These are phyloP conservation scores for Bungarus multicinctus DNA, from an alignment of 2,113 vertebrate species.

Conservation along the genomic window DNA sequence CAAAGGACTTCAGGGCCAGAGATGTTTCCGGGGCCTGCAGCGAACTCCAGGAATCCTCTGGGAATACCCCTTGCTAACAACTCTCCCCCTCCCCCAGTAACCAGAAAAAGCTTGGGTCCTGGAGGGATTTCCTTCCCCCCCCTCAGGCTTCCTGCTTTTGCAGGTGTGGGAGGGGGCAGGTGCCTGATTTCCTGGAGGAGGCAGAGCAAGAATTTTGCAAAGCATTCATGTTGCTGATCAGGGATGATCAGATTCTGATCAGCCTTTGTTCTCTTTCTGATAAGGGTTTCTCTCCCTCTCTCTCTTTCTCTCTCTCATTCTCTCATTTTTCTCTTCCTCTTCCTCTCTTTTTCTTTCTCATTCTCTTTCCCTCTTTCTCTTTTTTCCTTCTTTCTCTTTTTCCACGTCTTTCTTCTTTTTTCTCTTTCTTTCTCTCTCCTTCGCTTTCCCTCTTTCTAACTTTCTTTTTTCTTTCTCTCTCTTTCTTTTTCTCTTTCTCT, in stretches of 20 bases:
- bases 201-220: not conserved
- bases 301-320: no score
- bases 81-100: no score
- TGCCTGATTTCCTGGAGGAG: not conserved
- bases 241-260: not conserved
- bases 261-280: not conserved
- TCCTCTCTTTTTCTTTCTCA: no score
- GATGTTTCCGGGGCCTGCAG: not conserved
- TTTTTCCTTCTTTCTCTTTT: no score
- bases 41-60: not conserved
- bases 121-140: not conserved
- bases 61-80: not conserved
- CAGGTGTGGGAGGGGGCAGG: no score
- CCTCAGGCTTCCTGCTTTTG: not conserved
- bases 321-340: no score
- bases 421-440: accelerated
- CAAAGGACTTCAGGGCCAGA: no score
- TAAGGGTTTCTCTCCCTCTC: not conserved
- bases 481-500: no score
- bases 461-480: no score
- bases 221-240: not conserved
- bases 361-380: no score
- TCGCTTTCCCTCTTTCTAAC: no score
- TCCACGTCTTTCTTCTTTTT: no score
- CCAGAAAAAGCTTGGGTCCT: not conserved